Base-by-base conservation (phyloP, 1,140 invertebrate genomes). In the Aphidius ervi region DNA sequence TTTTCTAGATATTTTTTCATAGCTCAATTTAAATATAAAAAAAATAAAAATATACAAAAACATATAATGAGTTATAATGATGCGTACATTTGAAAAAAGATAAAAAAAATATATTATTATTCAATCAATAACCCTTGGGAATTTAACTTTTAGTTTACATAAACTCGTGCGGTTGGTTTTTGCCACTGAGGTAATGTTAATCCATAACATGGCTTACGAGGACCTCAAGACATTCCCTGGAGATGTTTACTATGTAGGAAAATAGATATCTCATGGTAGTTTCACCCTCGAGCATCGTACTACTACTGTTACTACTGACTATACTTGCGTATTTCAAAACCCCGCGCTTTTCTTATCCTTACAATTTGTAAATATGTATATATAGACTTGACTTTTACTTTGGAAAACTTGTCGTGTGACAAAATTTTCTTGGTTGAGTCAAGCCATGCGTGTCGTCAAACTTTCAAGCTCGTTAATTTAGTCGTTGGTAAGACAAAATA, bases 381-480 rank as follows among this genome's bases (percentile, higher is more conserved):
- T 53, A 37, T 53, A n/a, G 10, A 10, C 20, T 9, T 9, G 43
- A 5, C 10, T 6, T 37, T n/a, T 53, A 20, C 45, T 37, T n/a
- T 58, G 50, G 23, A 31, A 56, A 56, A 56, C 62, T 63, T 59
- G 53, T 63, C 53, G 37, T 56, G 39, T 49, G 57, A 59, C 53
- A 63, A 63, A 58, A 60, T 63, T 56, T 57, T 60, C 46, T 60
- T 60, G 31, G 31, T 50, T 52, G 42, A 16, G 47, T 52, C 42
- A 56, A 56, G 50, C 58, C 53, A 60, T 63, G 62, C 62, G 55
- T 57, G 62, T 60, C 62, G 46, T 60, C 61, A 60, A 65, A 65
- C 53, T 62, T 62, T 57, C 7, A 48, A 59, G 60, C 43, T 62
- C 61, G 59, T 65, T 65, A 65, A 65, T 65, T 65, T 60, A 46